Evolutionary conservation across 35 echinoderm and acorn worm genomes (phyloP).

Genomic region (Patiria miniata): DNA sequence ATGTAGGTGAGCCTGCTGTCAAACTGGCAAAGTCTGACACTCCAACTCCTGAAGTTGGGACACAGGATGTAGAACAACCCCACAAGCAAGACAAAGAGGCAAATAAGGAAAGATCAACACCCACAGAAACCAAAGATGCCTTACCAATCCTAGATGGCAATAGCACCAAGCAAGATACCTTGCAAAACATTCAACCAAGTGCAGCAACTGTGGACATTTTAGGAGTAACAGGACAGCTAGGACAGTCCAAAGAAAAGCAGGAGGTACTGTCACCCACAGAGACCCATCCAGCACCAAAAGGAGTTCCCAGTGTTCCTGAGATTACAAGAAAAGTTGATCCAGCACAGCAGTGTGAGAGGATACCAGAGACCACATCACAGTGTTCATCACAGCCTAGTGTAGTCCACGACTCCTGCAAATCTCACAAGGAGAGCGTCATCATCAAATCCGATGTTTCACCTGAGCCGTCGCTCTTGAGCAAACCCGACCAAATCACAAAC

Average conservation of each 20-base stretch:
- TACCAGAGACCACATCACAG: not conserved
- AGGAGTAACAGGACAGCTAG: not conserved
- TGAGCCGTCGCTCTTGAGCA: not conserved
- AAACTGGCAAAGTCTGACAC: not conserved
- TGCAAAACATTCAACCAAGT: no score
- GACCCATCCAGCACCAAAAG: not conserved
- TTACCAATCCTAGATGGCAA: no score
- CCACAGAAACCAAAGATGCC: no score
- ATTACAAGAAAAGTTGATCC: not conserved
- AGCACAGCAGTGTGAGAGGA: not conserved
- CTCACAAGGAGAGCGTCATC: not conserved
- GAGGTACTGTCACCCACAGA: not conserved
- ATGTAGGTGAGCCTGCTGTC: not conserved
- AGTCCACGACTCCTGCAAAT: not conserved
- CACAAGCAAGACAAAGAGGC: not conserved
- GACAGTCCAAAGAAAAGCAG: not conserved
- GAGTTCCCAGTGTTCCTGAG: not conserved
- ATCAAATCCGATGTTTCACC: not conserved
- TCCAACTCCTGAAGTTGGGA: not conserved
- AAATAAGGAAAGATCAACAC: no score
- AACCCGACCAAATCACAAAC: slow-evolving; percentile 16
- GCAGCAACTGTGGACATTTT: not conserved
- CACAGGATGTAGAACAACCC: not conserved
- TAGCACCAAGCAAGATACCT: no score
- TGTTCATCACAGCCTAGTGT: not conserved